Base-by-base conservation (phyloP, 2,888 invertebrate species). In the Leucoma salicis region DNA sequence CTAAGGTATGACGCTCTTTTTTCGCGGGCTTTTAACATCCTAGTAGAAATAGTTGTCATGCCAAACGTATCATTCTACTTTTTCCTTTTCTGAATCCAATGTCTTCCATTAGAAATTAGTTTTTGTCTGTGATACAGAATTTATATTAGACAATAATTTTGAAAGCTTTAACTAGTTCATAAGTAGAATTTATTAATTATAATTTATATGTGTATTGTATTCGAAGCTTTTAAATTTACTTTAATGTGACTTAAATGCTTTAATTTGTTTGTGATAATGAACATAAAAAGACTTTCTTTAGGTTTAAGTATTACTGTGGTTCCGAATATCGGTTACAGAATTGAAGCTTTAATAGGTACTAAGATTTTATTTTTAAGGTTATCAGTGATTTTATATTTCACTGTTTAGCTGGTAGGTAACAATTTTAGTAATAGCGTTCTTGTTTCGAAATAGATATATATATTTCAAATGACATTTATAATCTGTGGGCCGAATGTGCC, bases 401-500 rank as follows among this genome's bases (percentile, higher is more conserved):
- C 31, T 42, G 29, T 13, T 46, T 33, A 35, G n/a, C n/a, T 35
- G 40, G 25, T 39, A 15, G 36, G 36, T 35, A 35, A 42, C 38
- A 40, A 24, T 31, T 31, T 42, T 41, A n/a, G n/a, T 43, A 31
- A 49, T 34, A 45, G 36, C 31, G 46, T 47, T 40, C 42, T 40
- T 41, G 49, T 53, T 57, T 49, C 51, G 42, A 49, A 57, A 59
- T 49, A 62, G 37, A 46, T 52, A 57, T 49, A 46, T 51, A n/a
- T 52, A 56, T 52, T 49, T 51, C 60, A 28, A 54, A 34, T 43
- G 45, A 36, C 61, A 46, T 49, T 50, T 53, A 52, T 57, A 49
- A 76, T n/a, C n/a, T 76, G 70, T 82, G 67, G 88, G 88, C 87
- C 87, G 88, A 86, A 35, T 55, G 85, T 88, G 88, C 79, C 87